Percentiles rank a stretch among this genome's conserved stretches.
Evolutionary conservation across 2,888 invertebrate genomes (phyloP).

Genomic region (Pteria penguin): DNA sequence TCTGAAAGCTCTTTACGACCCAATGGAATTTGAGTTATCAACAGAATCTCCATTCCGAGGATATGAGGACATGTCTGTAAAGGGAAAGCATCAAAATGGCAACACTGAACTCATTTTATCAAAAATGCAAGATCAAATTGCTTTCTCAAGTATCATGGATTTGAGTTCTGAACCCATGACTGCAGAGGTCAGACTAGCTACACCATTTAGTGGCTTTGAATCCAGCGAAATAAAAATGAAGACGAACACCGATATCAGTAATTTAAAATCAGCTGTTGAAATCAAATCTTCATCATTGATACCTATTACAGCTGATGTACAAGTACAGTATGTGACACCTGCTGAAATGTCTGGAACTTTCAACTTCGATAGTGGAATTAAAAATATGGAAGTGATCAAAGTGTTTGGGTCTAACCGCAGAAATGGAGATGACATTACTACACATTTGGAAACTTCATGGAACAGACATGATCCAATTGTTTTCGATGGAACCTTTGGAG

Average conservation of each 20-base stretch:
- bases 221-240: conserved; percentile 41
- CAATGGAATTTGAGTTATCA: conserved; percentile 14
- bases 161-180: conserved; percentile 14
- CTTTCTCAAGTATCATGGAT: conserved; percentile 4
- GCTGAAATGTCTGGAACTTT: conserved; percentile 21
- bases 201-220: conserved; percentile 48
- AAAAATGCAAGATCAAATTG: not conserved
- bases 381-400: conserved; percentile 14
- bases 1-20: conserved; percentile 1
- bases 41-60: conserved; percentile 31
- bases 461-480: conserved; percentile 1
- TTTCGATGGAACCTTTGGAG: conserved; percentile 36
- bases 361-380: conserved; percentile 16
- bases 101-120: conserved; percentile 2
- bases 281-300: conserved; percentile 8
- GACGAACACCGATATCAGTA: conserved; percentile 30
- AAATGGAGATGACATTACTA: conserved; percentile 25
- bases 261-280: conserved; percentile 20
- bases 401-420: conserved; percentile 13
- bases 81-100: conserved; percentile 13
- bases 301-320: conserved; percentile 12
- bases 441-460: conserved; percentile 30
- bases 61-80: not conserved
- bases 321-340: conserved; percentile 4
- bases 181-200: conserved; percentile 34